phyloP scores from a whole-genome alignment of 2,113 vertebrate species.

The Morone chrysops region DNA sequence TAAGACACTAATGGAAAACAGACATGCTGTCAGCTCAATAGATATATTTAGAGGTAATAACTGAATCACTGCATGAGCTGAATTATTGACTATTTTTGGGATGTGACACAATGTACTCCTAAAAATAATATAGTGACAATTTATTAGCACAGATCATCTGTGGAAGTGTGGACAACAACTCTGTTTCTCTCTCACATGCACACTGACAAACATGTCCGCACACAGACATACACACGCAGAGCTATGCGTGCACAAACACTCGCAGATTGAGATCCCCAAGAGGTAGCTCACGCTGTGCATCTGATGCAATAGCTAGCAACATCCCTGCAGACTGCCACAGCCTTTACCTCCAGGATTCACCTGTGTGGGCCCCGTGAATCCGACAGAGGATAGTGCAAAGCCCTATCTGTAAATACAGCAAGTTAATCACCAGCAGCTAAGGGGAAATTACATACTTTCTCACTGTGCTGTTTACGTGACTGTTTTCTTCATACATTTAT shows the following conservation, averaged over 20 bases:
- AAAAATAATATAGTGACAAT: conserved; percentile 73
- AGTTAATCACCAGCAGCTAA: conserved; percentile 47
- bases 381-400: conserved; percentile 22
- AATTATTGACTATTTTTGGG: conserved; percentile 74
- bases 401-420: conserved; percentile 31
- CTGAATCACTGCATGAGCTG: conserved; percentile 60
- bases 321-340: conserved; percentile 66
- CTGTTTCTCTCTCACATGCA: conserved; percentile 26
- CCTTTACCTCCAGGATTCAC: conserved; percentile 61
- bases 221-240: background rate
- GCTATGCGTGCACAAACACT: conserved; percentile 1
- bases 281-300: conserved; percentile 58
- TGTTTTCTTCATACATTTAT: background rate
- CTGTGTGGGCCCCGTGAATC: conserved; percentile 6
- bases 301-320: conserved; percentile 86
- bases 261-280: conserved; percentile 46
- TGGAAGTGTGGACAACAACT: conserved; percentile 57
- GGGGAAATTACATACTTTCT: conserved; percentile 23
- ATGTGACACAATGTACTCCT: conserved; percentile 66
- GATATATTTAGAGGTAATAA: conserved; percentile 75
- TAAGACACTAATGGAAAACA: conserved; percentile 20
- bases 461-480: background rate
- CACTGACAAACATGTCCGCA: background rate
- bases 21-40: conserved; percentile 44
- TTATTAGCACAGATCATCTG: conserved; percentile 62